phyloP scores from a whole-genome alignment of 2,797 vertebrate species.

The Urocyon cinereoargenteus region DNA sequence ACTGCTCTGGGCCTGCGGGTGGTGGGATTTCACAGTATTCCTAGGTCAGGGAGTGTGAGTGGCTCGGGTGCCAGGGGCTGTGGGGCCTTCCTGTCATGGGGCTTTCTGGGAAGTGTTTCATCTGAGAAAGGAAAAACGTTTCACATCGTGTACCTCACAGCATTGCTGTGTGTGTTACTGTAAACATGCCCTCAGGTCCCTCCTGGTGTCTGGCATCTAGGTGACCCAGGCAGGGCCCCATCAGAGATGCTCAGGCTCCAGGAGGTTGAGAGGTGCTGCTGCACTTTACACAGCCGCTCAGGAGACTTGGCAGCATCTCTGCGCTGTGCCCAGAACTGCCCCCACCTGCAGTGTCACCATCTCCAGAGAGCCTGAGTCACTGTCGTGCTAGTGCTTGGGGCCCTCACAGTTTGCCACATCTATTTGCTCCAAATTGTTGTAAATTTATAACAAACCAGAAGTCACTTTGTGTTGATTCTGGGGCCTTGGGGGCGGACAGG shows the following conservation, averaged over 20 bases:
- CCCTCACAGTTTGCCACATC: not conserved
- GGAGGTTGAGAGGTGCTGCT: not conserved
- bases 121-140: too few species aligned
- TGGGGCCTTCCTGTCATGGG: not conserved
- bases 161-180: not conserved
- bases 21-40: not conserved
- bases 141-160: not conserved
- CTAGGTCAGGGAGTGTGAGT: too few species aligned
- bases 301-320: not conserved
- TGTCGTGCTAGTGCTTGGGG: not conserved
- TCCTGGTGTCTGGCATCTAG: too few species aligned
- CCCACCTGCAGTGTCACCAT: not conserved
- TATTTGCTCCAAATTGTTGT: not conserved
- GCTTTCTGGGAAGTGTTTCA: not conserved
- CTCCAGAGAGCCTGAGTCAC: not conserved
- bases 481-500: not conserved
- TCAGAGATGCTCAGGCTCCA: not conserved
- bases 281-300: not conserved
- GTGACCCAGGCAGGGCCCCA: too few species aligned
- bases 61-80: too few species aligned
- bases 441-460: not conserved
- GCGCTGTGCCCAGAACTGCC: not conserved
- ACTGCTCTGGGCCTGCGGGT: not conserved
- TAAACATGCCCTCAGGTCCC: too few species aligned
- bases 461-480: not conserved